A percentile compares a stretch with the other conserved stretches of the same genome.
phyloP scores from a whole-genome alignment of 2,797 vertebrate species.

The Euthynnus affinis region DNA sequence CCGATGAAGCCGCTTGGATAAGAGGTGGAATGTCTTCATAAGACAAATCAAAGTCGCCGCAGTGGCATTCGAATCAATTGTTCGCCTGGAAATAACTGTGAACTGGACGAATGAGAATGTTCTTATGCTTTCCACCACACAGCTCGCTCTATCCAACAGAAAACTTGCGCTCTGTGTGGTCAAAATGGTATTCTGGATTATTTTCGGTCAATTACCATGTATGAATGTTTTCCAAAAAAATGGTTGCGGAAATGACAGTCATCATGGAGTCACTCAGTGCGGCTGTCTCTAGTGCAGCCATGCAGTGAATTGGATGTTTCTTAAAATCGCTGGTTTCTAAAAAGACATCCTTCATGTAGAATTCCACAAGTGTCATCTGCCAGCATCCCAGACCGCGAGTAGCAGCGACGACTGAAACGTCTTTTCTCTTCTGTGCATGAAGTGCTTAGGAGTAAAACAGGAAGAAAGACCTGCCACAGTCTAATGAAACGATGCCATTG shows the following conservation, averaged over 20 bases:
- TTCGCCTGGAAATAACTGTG: no score
- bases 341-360: slow-evolving; percentile 20
- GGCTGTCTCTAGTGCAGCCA: not conserved
- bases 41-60: no score
- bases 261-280: not conserved
- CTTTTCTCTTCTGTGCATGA: not conserved
- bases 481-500: no score
- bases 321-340: slow-evolving; percentile 37
- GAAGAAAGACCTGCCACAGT: no score
- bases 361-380: slow-evolving; percentile 21
- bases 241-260: slow-evolving; percentile 10
- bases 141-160: not conserved
- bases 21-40: no score
- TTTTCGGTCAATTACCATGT: not conserved
- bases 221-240: slow-evolving; percentile 29
- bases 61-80: no score
- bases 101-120: no score
- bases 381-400: not conserved
- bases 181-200: not conserved
- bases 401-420: not conserved
- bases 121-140: not conserved
- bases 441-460: not conserved
- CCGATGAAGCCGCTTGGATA: no score
- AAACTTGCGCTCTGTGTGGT: not conserved
- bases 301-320: slow-evolving; percentile 4